These are phyloP conservation scores for Rattus rattus DNA, from an alignment of 2,113 vertebrate genomes.

Conservation along the genomic window DNA sequence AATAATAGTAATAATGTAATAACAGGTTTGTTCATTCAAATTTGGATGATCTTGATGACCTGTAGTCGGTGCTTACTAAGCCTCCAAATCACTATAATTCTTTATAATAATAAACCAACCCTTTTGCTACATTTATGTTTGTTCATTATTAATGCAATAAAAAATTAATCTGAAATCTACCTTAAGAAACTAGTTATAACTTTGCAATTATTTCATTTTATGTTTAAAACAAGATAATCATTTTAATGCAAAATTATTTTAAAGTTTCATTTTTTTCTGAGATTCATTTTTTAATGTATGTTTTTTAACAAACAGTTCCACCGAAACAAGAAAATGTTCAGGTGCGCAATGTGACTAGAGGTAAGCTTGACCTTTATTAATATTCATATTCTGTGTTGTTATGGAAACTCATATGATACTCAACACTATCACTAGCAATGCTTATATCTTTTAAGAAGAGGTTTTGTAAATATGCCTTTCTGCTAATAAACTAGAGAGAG, in stretches of 20 bases:
- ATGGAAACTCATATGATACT: not conserved
- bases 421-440: not conserved
- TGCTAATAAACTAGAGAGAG: not conserved
- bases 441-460: not conserved
- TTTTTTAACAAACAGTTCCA: constrained; percentile 49
- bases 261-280: constrained; percentile 3
- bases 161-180: not conserved
- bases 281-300: not conserved
- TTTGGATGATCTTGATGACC: not conserved
- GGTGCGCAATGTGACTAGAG: constrained; percentile 82
- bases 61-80: not conserved
- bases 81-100: not conserved
- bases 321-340: constrained; percentile 78
- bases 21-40: not conserved
- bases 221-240: not conserved
- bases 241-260: constrained; percentile 14
- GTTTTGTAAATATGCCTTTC: not conserved
- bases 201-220: not conserved
- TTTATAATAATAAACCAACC: not conserved
- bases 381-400: not conserved
- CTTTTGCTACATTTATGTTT: not conserved
- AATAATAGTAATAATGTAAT: not conserved
- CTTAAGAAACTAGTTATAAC: not conserved
- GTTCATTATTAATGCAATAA: not conserved
- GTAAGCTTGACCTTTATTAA: constrained; percentile 69